These are phyloP conservation scores for Andricus quercusramuli DNA, from an alignment of 2,888 invertebrate species.

Conservation along the genomic window DNA sequence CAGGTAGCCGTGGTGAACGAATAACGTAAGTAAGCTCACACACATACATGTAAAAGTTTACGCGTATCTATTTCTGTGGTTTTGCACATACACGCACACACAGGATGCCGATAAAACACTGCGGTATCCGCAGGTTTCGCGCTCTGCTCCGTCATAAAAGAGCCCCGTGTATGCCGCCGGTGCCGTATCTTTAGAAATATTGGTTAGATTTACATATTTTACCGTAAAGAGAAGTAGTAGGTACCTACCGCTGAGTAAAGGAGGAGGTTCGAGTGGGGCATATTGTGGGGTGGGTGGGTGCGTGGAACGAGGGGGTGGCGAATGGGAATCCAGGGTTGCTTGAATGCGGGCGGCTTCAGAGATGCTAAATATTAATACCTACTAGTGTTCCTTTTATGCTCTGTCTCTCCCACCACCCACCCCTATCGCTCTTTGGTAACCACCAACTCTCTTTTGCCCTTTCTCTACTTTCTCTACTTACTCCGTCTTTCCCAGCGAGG, in stretches of 20 bases:
- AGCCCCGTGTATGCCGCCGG: conserved; percentile 59
- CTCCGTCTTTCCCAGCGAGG: conserved; percentile 53
- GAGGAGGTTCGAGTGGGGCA: conserved; percentile 63
- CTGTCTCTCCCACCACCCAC: conserved; percentile 62
- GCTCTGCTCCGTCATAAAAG: conserved; percentile 70
- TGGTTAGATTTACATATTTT: conserved; percentile 78
- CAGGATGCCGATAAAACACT: conserved; percentile 57
- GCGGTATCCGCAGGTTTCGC: conserved; percentile 66
- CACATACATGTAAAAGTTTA: neutral
- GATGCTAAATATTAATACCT: conserved; percentile 78
- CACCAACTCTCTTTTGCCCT: conserved; percentile 48
- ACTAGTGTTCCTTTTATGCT: conserved; percentile 76
- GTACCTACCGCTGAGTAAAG: conserved; percentile 62
- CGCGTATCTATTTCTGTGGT: conserved; percentile 28
- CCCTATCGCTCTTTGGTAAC: conserved; percentile 64
- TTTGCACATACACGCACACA: conserved; percentile 3
- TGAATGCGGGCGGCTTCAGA: conserved; percentile 75
- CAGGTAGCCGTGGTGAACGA: conserved; percentile 29
- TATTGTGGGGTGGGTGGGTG: conserved; percentile 46
- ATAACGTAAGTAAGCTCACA: conserved; percentile 30
- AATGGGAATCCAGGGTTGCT: conserved; percentile 74
- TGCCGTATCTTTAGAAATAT: conserved; percentile 76
- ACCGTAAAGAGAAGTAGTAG: conserved; percentile 70
- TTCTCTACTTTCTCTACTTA: conserved; percentile 54
- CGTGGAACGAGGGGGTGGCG: conserved; percentile 55